These are phyloP conservation scores for Sebastes melanostomus DNA, from an alignment of 2,797 vertebrate genomes.

Conservation along the genomic window DNA sequence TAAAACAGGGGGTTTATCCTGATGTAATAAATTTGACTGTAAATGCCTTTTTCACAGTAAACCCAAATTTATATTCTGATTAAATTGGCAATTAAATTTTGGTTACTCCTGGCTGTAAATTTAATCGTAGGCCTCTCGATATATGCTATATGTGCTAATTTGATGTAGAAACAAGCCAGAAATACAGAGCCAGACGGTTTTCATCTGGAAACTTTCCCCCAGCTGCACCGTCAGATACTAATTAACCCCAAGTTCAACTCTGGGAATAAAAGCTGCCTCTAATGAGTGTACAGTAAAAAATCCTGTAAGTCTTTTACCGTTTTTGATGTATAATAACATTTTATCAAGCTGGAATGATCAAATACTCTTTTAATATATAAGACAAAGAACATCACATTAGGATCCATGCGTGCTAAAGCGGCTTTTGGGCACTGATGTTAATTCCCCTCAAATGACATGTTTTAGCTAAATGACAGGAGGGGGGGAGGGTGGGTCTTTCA, in stretches of 20 bases:
- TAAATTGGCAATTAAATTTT: neutral
- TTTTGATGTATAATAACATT: slow-evolving; percentile 13
- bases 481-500: slow-evolving; percentile 19
- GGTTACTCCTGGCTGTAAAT: neutral
- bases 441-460: slow-evolving; percentile 27
- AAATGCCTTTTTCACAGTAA: neutral
- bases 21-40: neutral
- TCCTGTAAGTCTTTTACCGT: neutral
- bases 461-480: slow-evolving; percentile 39
- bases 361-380: slow-evolving; percentile 8
- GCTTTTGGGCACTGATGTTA: slow-evolving; percentile 24
- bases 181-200: neutral
- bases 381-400: neutral
- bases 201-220: neutral
- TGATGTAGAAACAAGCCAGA: slow-evolving; percentile 1
- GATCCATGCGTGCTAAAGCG: neutral
- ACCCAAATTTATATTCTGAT: neutral
- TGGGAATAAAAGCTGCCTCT: slow-evolving; percentile 3
- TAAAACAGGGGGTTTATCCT: neutral
- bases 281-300: slow-evolving; percentile 13
- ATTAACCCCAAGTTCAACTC: slow-evolving; percentile 45
- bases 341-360: slow-evolving; percentile 10
- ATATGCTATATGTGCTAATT: neutral
- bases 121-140: neutral
- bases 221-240: neutral